A percentile compares a stretch with the other conserved stretches of the same genome.
phyloP scores from a whole-genome alignment of 1,140 invertebrate genomes.

The Ridgeia piscesae region DNA sequence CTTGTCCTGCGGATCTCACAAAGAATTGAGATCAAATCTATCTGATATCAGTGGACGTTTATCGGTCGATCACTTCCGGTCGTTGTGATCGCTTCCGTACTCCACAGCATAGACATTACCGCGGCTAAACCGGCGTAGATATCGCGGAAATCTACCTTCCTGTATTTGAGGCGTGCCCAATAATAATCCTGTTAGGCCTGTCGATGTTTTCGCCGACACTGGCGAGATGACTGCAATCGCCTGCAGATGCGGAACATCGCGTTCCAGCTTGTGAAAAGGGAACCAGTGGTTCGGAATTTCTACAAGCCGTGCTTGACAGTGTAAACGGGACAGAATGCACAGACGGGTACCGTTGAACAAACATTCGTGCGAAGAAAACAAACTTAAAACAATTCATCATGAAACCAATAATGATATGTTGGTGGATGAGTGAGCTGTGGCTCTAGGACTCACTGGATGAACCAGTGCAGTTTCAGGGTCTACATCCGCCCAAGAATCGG shows the following conservation, averaged over 20 bases:
- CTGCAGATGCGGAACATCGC: neutral
- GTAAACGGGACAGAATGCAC: neutral
- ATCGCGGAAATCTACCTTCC: neutral
- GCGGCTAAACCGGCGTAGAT: neutral
- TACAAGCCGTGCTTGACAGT: too few relatives aligned
- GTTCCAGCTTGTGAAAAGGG: neutral
- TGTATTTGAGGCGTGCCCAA: neutral
- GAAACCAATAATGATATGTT: neutral
- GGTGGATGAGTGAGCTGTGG: neutral
- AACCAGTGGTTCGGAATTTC: neutral
- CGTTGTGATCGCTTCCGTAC: neutral
- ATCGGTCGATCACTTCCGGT: neutral
- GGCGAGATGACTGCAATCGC: neutral
- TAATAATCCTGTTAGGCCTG: neutral
- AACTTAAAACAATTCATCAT: neutral
- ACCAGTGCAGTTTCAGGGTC: neutral
- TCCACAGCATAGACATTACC: neutral
- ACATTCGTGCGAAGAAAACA: neutral
- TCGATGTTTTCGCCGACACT: neutral
- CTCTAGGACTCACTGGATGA: neutral
- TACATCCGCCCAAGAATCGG: neutral
- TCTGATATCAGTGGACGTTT: neutral
- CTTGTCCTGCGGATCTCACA: neutral
- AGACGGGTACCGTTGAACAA: neutral
- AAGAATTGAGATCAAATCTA: neutral